Conservation (phyloP, 2,888 invertebrate species). For the Trissonchulus sp. region DNA sequence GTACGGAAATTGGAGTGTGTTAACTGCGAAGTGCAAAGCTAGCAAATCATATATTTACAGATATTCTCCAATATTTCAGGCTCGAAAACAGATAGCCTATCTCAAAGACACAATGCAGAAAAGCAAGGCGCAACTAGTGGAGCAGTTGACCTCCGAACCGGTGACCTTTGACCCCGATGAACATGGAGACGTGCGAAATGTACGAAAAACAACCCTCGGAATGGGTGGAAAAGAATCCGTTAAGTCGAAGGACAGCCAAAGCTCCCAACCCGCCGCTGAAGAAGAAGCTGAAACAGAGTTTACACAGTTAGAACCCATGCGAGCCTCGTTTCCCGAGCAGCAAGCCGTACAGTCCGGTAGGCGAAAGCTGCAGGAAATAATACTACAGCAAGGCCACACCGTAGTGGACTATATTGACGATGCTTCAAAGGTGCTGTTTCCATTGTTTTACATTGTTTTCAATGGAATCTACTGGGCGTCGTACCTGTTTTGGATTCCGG, state of each 20-base stretch:
- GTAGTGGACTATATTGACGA: constrained; percentile 72
- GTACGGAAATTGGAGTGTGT: too few relatives aligned
- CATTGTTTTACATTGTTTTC: constrained; percentile 67
- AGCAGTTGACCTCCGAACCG: not conserved
- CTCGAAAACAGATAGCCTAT: not conserved
- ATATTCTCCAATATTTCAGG: too few relatives aligned
- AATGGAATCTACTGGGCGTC: constrained; percentile 75
- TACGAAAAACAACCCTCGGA: not conserved
- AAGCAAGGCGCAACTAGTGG: not conserved
- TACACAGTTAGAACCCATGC: too few relatives aligned
- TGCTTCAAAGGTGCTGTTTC: constrained; percentile 68
- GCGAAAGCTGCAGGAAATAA: not conserved
- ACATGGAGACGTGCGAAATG: not conserved
- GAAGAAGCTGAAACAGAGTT: not conserved
- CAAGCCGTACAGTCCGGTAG: not conserved
- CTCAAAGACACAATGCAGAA: not conserved
- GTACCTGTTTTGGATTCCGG: constrained; percentile 58
- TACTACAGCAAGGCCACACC: constrained; percentile 18
- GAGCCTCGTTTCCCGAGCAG: too few relatives aligned
- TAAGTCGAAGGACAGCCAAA: not conserved
- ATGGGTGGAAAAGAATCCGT: not conserved
- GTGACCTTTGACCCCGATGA: not conserved
- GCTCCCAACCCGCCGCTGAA: not conserved
- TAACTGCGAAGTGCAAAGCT: too few relatives aligned
- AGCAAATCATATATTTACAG: too few relatives aligned